Evolutionary conservation across 2,113 vertebrate genomes (phyloP), one percentile per base, ranked within the genome.

Genomic region (Ailurus styani): DNA sequence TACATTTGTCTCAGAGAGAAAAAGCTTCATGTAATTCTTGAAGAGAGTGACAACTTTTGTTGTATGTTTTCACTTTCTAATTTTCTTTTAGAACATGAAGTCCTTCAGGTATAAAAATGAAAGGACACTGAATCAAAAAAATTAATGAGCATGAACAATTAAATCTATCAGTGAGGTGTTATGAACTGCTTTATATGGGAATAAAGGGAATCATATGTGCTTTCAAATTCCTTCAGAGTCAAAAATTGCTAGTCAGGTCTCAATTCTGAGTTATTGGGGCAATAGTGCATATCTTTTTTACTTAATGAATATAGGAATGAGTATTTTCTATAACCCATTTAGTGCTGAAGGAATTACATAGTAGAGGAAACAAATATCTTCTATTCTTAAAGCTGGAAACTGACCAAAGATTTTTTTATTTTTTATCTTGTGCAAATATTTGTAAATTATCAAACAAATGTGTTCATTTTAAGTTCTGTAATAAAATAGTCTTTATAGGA

Each of bases 171-270:
- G 21, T 73, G 29, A 78, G 87, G 40, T 83, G 34, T 37, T 95
- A 96, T 66, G 52, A 79, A 89, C 55, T 66, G 20, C 64, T 86
- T 54, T 93, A 82, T 57, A n/a, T 88, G 62, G 18, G 20, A 82
- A 96, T 70, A 93, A 79, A 96, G 66, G 54, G 45, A 90, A n/a
- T 70, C 31, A 78, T 64, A 79, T 55, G 52, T 79, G 29, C 62
- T 97, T 62, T 85, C 77, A 93, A 77, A 97, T 94, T 34, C 29
- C 79, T 98, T 90, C 79, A 27, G 17, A 95, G 77, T 94, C 78
- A 83, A 90, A 95, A 91, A 97, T 91, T 97, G 31, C 84, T 93
- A 66, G 17, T 82, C 0, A 0, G 4, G 25, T 87, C 29, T 95
- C 81, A 84, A 93, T 94, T 79, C 37, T 92, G 68, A 94, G 9